Evolutionary conservation across 1,140 invertebrate species (phyloP), one percentile per base, ranked within the genome.

Genomic region (Drosophila pallidifrons): DNA sequence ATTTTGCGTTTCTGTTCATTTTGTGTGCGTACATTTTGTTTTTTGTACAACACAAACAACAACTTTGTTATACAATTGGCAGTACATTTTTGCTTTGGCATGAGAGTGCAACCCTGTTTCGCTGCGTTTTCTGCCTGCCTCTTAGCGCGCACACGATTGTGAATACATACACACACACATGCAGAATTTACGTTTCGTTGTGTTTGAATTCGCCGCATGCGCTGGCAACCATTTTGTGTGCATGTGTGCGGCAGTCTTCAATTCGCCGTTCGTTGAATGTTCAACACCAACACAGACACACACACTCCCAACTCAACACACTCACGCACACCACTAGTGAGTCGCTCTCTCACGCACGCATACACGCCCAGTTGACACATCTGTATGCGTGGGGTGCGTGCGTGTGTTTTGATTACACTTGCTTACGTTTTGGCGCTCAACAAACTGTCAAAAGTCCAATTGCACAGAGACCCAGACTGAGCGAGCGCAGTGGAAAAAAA

Each of bases 321-420:
- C 38, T 38, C 68, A 59, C 74, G 60, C 69, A 74, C 43, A 69
- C 69, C 58, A 55, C 52, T 51, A 64, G 11, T 61, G 58, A 65
- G 60, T 20, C 28, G 72, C 51, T 46, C 69, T 70, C 49, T 70
- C 51, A 79, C 51, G 66, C 35, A 75, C 64, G 57, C 71, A 73
- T 52, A 54, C 51, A 63, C 65, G 63, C 68, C 68, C 43, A 88
- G 63, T 80, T 83, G 68, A 66, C 61, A 70, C 47, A 68, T 20
- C 64, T 64, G 85, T 89, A 78, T 89, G 85, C 68, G 85, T 89
- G 79, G 54, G 69, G 73, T 89, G 59, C 75, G 81, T 85, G 81
- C 81, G 86, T 89, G 86, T 89, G 85, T 88, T 89, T 88, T 88
- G 85, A 88, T 88, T 88, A 89, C 86, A 89, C 79, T 88, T 88